Base-by-base conservation (phyloP, 92 coral and sea anemone genomes). In the Zoanthus sociatus region DNA sequence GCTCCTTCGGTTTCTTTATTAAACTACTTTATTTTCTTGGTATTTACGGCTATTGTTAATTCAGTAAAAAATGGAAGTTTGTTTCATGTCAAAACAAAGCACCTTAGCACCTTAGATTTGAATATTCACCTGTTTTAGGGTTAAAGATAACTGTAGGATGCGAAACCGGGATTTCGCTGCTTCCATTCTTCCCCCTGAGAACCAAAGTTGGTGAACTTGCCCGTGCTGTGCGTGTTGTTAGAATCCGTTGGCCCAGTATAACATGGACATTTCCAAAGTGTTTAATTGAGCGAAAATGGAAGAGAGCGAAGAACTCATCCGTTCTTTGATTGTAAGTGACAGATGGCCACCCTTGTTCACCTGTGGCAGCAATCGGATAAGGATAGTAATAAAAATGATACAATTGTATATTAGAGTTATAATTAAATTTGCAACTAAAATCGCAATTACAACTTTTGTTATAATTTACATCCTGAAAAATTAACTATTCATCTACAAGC, bases 281-380 rank as follows among this genome's bases (percentile, higher is more conserved):
- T 69, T 63, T 63, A 13, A 87, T 81, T 18, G 94, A 82, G 1
- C 98, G 96, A 73, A 95, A 92, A 82, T 97, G 99, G 77, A 93
- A 95, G 64, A 90, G 84, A 45, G 89, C 95, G 50, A 90, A 84
- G 76, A 84, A 97, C 83, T 97, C 94, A 74, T 94, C 93, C 17
- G 66, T 56, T 26, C 20, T 66, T n/a, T 88, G 92, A 73, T 97
- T 97, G 84, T 93, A 97, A 42, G 95, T 90, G 10, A 88, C 98
- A 12, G 92, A 73, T 3, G 99, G 99, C 94, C 96, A 93, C 26
- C 99, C 99, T 91, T 97, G 97, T 13, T 97, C 94, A 9, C 97
- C 99, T 97, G 77, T 4, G n/a, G 71, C 46, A 72, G 32, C 8
- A 32, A 72, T 1, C 42, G 42, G 4, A 4, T 37, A 37, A 37